These are phyloP conservation scores for Cyphomyrus discorhynchus DNA, from an alignment of 2,113 vertebrate genomes.

Conservation along the genomic window DNA sequence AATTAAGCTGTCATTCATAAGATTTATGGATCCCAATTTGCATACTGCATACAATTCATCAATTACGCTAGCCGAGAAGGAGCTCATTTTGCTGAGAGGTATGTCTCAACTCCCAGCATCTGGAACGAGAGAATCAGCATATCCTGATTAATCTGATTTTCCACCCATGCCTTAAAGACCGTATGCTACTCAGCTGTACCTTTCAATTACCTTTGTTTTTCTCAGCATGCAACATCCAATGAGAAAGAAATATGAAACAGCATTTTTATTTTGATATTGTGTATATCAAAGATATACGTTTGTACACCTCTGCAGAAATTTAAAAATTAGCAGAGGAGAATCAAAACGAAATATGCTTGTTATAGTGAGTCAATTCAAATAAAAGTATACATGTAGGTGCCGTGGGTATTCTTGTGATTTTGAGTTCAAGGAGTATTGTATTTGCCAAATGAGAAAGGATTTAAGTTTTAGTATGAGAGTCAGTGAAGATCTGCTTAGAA, in stretches of 20 bases:
- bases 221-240: slow-evolving; percentile 20
- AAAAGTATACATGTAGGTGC: neutral
- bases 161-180: slow-evolving; percentile 75
- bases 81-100: slow-evolving; percentile 99
- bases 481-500: neutral
- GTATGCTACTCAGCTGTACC: slow-evolving; percentile 66
- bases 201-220: slow-evolving; percentile 82
- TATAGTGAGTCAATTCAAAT: neutral
- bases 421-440: neutral
- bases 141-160: slow-evolving; percentile 81
- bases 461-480: neutral
- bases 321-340: neutral
- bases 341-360: neutral
- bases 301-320: neutral
- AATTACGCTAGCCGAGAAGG: slow-evolving; percentile 99
- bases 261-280: neutral
- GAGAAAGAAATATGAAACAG: neutral
- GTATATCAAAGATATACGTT: neutral
- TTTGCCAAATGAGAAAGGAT: neutral
- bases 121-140: slow-evolving; percentile 75
- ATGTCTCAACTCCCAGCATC: slow-evolving; percentile 99
- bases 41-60: slow-evolving; percentile 99
- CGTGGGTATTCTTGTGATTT: neutral
- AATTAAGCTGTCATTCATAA: slow-evolving; percentile 99
- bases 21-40: slow-evolving; percentile 99